These are phyloP conservation scores for Platerodrilus igneus DNA, from an alignment of 2,888 invertebrate species.

Conservation along the genomic window DNA sequence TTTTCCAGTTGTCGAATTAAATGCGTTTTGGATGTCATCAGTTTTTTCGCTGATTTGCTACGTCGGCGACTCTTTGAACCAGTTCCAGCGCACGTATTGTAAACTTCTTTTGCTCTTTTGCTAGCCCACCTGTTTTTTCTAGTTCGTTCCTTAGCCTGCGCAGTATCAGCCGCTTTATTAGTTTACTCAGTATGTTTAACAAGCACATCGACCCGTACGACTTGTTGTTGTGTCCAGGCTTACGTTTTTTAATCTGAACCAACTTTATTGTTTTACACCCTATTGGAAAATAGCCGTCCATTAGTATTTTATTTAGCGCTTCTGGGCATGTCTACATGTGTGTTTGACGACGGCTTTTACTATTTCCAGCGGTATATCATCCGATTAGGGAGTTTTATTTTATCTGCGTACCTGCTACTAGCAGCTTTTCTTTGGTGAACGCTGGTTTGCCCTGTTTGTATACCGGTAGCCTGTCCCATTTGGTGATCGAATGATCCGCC, in stretches of 20 bases:
- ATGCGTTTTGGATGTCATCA: too few relatives aligned
- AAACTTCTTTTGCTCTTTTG: neutral
- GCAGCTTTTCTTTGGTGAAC: conserved; percentile 5
- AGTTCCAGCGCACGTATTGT: too few relatives aligned
- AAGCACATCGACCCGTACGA: conserved; percentile 1
- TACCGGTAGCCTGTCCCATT: too few relatives aligned
- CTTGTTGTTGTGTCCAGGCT: too few relatives aligned
- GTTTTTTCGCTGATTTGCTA: too few relatives aligned
- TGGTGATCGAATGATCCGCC: too few relatives aligned
- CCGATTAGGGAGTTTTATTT: conserved; percentile 8
- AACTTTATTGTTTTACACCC: neutral
- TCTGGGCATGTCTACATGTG: too few relatives aligned
- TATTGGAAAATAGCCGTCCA: neutral
- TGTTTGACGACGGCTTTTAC: neutral
- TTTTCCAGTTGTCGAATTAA: too few relatives aligned
- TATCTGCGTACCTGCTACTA: conserved; percentile 4
- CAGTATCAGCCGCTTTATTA: neutral
- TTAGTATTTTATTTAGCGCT: too few relatives aligned
- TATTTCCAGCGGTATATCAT: conserved; percentile 6
- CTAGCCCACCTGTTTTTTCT: neutral
- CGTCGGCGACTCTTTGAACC: too few relatives aligned
- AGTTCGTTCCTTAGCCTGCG: neutral
- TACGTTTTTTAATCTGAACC: neutral
- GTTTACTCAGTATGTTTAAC: neutral
- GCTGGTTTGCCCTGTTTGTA: neutral